Evolutionary conservation across 2,797 vertebrate genomes (phyloP), one percentile per base, ranked within the genome.

Genomic region (Sebastes ruberrimus): DNA sequence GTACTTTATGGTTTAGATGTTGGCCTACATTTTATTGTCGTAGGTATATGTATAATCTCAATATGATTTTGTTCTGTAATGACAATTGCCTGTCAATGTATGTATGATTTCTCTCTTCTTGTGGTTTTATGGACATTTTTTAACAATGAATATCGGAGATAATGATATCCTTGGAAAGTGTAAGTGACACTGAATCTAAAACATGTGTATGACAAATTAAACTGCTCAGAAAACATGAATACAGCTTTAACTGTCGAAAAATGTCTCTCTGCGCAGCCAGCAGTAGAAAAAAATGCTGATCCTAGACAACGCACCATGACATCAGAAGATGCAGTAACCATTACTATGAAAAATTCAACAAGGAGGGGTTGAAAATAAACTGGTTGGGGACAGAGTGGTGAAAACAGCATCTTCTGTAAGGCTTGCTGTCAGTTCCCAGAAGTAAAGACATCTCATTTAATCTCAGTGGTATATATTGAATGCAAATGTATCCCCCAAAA

Each of bases 261-360:
- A 28, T 7, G 4, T 27, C 5, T 3, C 14, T 23, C 7, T 49
- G 56, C 59, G 27, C 38, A 28, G 42, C 22, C 4, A 30, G 8
- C 11, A 25, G 38, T 10, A 33, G 5, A 60, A n/a, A 65, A 33
- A 33, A 38, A 52, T 23, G 18, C 71, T 61, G 35, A 81, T 30
- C 42, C 30, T 42, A 59, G 30, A 72, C 7, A 80, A 62, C 46
- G n/a, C 10, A 6, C 18, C 27, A 7, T 16, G 73, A 56, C 33
- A 13, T 20, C 42, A 74, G 5, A 52, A 49, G 30, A 65, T 22
- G 61, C 35, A 62, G 63, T 16, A 53, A 28, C 56, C 35, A 22
- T 64, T 32, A 73, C 11, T 5, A 80, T 74, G 46, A 85, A 79
- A 81, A 61, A 85, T 79, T 66, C 28, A 86, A 42, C 9, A 49